A percentile compares a stretch with the other conserved stretches of the same genome.
Conservation (phyloP, 2,888 invertebrate species). For the Parelbella ahira region DNA sequence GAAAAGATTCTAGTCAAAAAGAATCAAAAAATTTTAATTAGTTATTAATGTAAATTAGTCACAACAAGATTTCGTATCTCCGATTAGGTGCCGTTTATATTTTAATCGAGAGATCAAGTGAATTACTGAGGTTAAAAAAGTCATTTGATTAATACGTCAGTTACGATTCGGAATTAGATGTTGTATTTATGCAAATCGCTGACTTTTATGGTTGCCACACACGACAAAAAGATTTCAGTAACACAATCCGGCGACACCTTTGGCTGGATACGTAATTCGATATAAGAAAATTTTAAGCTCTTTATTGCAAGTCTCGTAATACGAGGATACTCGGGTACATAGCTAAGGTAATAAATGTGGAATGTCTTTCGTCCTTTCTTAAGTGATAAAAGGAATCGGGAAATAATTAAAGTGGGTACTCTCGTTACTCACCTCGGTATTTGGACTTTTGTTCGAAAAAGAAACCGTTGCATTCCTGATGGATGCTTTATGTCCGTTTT, state of each 20-base stretch:
- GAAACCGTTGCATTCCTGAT: no score
- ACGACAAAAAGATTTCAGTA: constrained; percentile 59
- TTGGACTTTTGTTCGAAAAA: no score
- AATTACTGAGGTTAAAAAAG: constrained; percentile 53
- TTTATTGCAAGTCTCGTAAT: no score
- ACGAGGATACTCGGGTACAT: no score
- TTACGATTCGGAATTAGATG: constrained; percentile 56
- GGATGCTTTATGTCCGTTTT: no score
- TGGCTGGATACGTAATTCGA: constrained; percentile 21
- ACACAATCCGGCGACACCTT: constrained; percentile 41
- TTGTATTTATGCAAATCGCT: constrained; percentile 64
- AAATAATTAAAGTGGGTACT: no score
- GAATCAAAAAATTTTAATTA: constrained; percentile 50
- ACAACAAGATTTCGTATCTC: constrained; percentile 38
- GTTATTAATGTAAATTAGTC: constrained; percentile 54
- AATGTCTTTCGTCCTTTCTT: no score
- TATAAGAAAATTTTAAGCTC: constrained; percentile 23
- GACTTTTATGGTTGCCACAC: constrained; percentile 61
- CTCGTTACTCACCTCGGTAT: no score
- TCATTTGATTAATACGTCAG: constrained; percentile 58
- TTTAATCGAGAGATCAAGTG: constrained; percentile 44
- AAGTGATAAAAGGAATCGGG: no score
- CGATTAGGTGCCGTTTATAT: constrained; percentile 39
- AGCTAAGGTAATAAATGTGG: no score
- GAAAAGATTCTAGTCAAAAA: constrained; percentile 39